These are phyloP conservation scores for Limnephilus lunatus DNA, from an alignment of 2,888 invertebrate genomes.

Conservation along the genomic window DNA sequence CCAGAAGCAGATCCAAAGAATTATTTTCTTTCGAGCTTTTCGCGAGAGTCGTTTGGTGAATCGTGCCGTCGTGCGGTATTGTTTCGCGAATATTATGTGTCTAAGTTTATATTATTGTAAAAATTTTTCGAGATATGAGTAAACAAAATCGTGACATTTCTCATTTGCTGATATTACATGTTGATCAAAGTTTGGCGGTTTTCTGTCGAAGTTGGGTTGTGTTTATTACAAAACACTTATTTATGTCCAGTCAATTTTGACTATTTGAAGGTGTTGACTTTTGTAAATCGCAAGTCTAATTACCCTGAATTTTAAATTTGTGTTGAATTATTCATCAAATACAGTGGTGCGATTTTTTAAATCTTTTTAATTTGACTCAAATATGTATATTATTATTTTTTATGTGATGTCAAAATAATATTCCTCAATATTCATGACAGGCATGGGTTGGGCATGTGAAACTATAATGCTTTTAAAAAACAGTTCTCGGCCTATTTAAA, in stretches of 20 bases:
- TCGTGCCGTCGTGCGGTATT: conserved; percentile 17
- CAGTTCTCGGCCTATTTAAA: not conserved
- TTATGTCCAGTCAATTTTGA: conserved; percentile 49
- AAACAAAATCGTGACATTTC: conserved; percentile 42
- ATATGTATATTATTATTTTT: not conserved
- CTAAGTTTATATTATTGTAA: conserved; percentile 27
- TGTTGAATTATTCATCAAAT: conserved; percentile 22
- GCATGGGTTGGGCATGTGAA: conserved; percentile 67
- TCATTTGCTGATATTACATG: conserved; percentile 7
- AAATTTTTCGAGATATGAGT: conserved; percentile 55
- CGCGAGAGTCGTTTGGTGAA: conserved; percentile 35
- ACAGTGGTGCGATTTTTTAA: conserved; percentile 34
- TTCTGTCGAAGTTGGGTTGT: conserved; percentile 42
- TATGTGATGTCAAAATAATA: conserved; percentile 4
- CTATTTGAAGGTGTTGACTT: conserved; percentile 47
- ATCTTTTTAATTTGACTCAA: not conserved
- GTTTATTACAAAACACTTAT: conserved; percentile 54
- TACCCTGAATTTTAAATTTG: not conserved
- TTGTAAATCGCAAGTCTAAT: conserved; percentile 31
- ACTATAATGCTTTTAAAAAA: not conserved
- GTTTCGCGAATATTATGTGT: conserved; percentile 38
- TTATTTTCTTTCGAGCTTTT: conserved; percentile 50
- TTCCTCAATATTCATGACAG: not conserved
- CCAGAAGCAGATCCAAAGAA: conserved; percentile 15
- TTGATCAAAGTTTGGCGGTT: conserved; percentile 45